Percentiles rank a stretch among this genome's conserved stretches.
These are phyloP conservation scores for Sapayoa aenigma DNA, from an alignment of 2,113 vertebrate genomes.

Conservation along the genomic window DNA sequence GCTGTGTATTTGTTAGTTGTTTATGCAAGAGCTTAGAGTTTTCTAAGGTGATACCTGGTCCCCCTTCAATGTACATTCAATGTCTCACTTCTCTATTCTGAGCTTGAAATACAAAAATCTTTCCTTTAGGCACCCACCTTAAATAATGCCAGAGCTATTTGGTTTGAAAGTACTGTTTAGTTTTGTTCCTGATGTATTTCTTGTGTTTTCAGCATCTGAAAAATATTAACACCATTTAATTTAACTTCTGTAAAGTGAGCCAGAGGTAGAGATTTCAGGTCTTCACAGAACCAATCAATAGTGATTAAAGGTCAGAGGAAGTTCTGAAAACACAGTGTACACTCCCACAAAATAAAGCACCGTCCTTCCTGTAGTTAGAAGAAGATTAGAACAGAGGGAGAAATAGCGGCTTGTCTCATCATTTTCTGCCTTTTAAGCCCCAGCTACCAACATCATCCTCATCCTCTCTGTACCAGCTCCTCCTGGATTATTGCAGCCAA, in stretches of 20 bases:
- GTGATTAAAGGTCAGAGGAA: slow-evolving; percentile 31
- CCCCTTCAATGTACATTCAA: not conserved
- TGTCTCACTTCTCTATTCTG: not conserved
- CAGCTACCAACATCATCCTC: not conserved
- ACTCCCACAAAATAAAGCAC: not conserved
- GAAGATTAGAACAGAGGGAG: not conserved
- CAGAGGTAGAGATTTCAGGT: not conserved
- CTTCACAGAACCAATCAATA: slow-evolving; percentile 1
- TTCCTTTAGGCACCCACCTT: not conserved
- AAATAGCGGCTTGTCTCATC: not conserved
- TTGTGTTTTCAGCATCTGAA: not conserved
- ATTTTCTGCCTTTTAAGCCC: not conserved
- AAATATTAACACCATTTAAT: not conserved
- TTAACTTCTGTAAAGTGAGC: not conserved
- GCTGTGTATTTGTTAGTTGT: not conserved
- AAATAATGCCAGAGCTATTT: not conserved
- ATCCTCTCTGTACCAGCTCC: not conserved
- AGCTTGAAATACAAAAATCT: not conserved
- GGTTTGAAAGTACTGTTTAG: not conserved
- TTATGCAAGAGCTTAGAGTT: not conserved
- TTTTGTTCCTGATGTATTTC: not conserved
- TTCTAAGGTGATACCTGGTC: not conserved
- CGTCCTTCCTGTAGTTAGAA: not conserved
- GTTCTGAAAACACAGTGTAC: not conserved
- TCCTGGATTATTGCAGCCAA: not conserved